phyloP scores from a whole-genome alignment of 2,888 invertebrate species.

The Macrophya alboannulata region DNA sequence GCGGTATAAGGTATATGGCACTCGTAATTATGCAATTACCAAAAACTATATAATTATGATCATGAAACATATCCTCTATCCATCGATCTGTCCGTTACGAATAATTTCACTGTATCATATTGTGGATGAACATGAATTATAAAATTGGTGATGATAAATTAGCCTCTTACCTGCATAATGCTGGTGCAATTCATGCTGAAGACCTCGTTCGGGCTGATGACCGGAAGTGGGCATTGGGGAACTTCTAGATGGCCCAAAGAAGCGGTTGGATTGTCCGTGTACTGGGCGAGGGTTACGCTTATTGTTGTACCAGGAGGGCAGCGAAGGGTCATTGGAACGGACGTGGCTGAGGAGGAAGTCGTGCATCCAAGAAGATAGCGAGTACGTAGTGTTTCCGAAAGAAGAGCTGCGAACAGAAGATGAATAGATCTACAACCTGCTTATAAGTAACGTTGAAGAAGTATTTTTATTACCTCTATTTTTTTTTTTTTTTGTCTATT shows the following conservation, averaged over 20 bases:
- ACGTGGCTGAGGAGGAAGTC: slow-evolving; percentile 60
- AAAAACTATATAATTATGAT: not conserved
- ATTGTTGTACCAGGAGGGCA: slow-evolving; percentile 95
- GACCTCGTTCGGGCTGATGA: slow-evolving; percentile 44
- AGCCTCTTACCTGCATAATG: slow-evolving; percentile 37
- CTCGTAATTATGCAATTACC: not conserved
- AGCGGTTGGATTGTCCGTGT: slow-evolving; percentile 64
- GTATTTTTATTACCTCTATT: no score
- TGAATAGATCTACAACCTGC: not conserved
- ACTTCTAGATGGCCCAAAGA: slow-evolving; percentile 37
- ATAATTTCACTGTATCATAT: not conserved
- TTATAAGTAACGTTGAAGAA: no score
- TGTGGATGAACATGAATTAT: not conserved
- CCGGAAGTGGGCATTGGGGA: slow-evolving; percentile 49
- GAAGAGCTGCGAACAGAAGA: slow-evolving; percentile 84
- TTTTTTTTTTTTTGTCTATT: no score
- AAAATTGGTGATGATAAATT: no score
- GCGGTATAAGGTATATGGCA: no score
- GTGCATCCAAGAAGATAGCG: slow-evolving; percentile 95
- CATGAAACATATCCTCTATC: not conserved
- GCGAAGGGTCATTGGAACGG: slow-evolving; percentile 86
- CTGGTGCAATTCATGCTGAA: slow-evolving; percentile 52
- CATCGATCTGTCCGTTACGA: not conserved
- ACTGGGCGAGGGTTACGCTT: slow-evolving; percentile 87
- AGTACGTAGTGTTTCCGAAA: slow-evolving; percentile 92